phyloP scores from a whole-genome alignment of 2,888 invertebrate genomes.

The Ochropacha duplaris region DNA sequence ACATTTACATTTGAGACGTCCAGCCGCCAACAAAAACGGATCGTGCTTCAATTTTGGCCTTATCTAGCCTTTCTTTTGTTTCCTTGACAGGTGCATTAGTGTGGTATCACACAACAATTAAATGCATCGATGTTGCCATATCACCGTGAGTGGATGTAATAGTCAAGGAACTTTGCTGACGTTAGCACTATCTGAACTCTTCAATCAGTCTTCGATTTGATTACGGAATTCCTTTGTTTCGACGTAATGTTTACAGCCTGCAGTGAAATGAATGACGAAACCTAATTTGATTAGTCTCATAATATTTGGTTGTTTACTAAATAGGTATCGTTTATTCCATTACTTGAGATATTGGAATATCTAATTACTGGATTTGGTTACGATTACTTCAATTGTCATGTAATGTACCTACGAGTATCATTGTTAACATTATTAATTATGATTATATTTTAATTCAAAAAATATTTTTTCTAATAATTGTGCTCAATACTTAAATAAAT shows the following conservation, averaged over 20 bases:
- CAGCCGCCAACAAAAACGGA: conserved; percentile 52
- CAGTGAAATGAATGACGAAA: conserved; percentile 31
- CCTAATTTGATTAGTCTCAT: conserved; percentile 30
- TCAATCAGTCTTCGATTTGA: conserved; percentile 50
- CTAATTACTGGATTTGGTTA: too few relatives aligned
- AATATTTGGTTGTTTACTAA: conserved; percentile 13
- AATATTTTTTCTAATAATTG: too few relatives aligned
- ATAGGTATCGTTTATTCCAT: background rate
- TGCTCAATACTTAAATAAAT: too few relatives aligned
- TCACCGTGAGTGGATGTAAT: conserved; percentile 61
- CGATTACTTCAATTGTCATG: too few relatives aligned
- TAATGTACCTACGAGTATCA: too few relatives aligned
- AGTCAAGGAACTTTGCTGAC: background rate
- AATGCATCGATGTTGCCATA: conserved; percentile 72
- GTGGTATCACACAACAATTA: conserved; percentile 80
- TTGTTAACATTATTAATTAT: too few relatives aligned
- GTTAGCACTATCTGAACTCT: conserved; percentile 23
- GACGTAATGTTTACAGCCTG: conserved; percentile 38
- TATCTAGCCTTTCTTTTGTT: conserved; percentile 77
- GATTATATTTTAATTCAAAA: too few relatives aligned
- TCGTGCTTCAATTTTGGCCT: conserved; percentile 75
- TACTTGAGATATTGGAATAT: background rate
- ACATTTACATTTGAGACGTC: conserved; percentile 76
- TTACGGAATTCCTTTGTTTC: conserved; percentile 73
- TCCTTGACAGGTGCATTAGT: conserved; percentile 82